These are phyloP conservation scores for Drosophila lacicola DNA, from an alignment of 2,888 invertebrate species.

Conservation along the genomic window DNA sequence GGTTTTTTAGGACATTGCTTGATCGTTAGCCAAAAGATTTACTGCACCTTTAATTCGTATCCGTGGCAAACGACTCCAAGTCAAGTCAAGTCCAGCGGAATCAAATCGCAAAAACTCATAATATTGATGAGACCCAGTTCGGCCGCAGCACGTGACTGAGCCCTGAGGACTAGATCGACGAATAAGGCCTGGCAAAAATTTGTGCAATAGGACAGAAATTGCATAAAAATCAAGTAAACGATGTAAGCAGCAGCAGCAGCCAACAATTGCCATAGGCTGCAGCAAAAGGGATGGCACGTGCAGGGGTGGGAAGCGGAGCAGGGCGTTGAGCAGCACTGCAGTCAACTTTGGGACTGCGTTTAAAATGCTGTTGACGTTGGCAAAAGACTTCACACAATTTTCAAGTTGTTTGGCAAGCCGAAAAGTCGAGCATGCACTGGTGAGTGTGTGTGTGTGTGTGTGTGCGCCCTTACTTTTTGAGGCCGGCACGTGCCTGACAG, in stretches of 20 bases:
- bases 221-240: constrained; percentile 72
- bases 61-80: constrained; percentile 12
- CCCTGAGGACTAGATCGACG: constrained; percentile 8
- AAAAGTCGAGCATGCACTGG: constrained; percentile 12
- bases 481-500: constrained; percentile 60
- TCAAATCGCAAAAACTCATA: constrained; percentile 52
- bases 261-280: constrained; percentile 17
- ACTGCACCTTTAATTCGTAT: constrained; percentile 59
- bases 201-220: constrained; percentile 75
- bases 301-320: background rate
- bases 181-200: constrained; percentile 39
- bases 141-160: constrained; percentile 53
- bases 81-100: constrained; percentile 1
- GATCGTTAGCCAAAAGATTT: constrained; percentile 42
- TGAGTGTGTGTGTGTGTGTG: background rate
- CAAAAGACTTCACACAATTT: constrained; percentile 52
- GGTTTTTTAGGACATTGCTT: constrained; percentile 7
- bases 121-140: constrained; percentile 56
- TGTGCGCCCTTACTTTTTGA: constrained; percentile 28
- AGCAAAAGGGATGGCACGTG: background rate
- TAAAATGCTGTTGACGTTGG: constrained; percentile 68
- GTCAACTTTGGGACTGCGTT: constrained; percentile 25
- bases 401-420: constrained; percentile 66
- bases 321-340: constrained; percentile 32
- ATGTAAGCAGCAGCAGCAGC: constrained; percentile 35